Evolutionary conservation across 2,113 vertebrate genomes (phyloP), one percentile per base, ranked within the genome.

Genomic region (Nycticebus coucang): DNA sequence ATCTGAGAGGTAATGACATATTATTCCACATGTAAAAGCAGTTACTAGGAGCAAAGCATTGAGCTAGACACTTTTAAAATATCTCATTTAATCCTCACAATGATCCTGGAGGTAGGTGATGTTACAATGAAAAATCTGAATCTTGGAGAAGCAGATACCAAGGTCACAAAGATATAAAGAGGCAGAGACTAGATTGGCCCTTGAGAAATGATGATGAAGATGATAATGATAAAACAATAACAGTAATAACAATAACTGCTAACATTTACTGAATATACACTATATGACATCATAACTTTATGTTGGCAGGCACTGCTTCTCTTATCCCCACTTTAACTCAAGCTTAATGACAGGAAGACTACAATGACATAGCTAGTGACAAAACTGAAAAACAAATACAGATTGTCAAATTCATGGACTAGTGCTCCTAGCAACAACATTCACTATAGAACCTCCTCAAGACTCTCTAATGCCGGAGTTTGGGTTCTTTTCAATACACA

Each of bases 111-210:
- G 6, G 7, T 71, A 88, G 33, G 30, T 89, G 30, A 86, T 69
- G 33, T 59, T 89, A 79, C 22, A 83, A 0, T 72, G 41, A 77
- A 79, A 96, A 87, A 92, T 55, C 8, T 86, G 24, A 92, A 89
- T 92, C 85, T 79, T 86, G 28, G 62, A 94, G 69, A 89, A 92
- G 14, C 91, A 93, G 94, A 95, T 71, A 81, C 62, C 50, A 83
- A 92, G 35, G 28, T 87, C 33, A 95, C 41, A 94, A 4, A 94
- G 62, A 75, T 41, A 75, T 41, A 71, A 62, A 93, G 64, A 84
- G 22, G 55, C 35, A 13, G 17, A 87, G 35, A n/a, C 84, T 85
- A 85, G 7, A 74, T 72, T 41, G 30, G 33, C 77, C 33, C 37
- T 62, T 94, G 26, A 69, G 77, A 96, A 74, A 71, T 30, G 62